Conservation (phyloP, 37 sponge, comb jelly and placozoan species). For the Geodia barretti region DNA sequence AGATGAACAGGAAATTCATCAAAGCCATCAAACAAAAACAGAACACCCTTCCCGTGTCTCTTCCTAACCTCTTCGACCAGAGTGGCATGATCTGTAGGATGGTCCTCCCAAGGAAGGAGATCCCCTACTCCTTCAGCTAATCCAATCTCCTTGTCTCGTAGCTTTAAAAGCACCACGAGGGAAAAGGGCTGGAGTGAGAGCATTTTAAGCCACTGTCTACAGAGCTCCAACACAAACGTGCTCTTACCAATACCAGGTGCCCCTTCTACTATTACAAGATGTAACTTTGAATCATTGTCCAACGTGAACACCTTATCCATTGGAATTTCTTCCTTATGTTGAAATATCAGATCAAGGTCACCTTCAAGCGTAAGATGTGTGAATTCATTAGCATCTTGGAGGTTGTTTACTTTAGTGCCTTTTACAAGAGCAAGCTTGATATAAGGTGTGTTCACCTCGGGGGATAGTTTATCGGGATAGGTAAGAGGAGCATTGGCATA, state of each 20-base stretch:
- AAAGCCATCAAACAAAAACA: slow-evolving; percentile 2
- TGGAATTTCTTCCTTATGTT: neutral
- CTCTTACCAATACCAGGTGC: slow-evolving; percentile 10
- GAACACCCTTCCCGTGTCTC: neutral
- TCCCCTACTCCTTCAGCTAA: neutral
- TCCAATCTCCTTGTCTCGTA: neutral
- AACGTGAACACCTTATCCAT: neutral
- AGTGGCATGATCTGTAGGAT: neutral
- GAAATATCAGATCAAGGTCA: neutral
- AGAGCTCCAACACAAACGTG: slow-evolving; percentile 5
- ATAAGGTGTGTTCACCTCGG: neutral
- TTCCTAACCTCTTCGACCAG: neutral
- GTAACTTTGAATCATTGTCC: no score
- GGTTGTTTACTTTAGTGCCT: neutral
- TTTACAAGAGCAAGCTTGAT: neutral
- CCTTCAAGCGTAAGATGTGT: neutral
- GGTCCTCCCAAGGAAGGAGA: neutral
- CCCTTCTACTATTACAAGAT: slow-evolving; percentile 7
- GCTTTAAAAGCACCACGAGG: neutral
- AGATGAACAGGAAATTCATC: slow-evolving; percentile 12
- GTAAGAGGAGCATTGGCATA: neutral
- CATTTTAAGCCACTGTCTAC: slow-evolving; percentile 1
- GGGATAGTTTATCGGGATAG: neutral
- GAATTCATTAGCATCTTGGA: neutral
- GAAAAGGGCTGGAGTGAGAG: neutral